These are phyloP conservation scores for Zaprionus taronus DNA, from an alignment of 1,140 invertebrate species.

Conservation along the genomic window DNA sequence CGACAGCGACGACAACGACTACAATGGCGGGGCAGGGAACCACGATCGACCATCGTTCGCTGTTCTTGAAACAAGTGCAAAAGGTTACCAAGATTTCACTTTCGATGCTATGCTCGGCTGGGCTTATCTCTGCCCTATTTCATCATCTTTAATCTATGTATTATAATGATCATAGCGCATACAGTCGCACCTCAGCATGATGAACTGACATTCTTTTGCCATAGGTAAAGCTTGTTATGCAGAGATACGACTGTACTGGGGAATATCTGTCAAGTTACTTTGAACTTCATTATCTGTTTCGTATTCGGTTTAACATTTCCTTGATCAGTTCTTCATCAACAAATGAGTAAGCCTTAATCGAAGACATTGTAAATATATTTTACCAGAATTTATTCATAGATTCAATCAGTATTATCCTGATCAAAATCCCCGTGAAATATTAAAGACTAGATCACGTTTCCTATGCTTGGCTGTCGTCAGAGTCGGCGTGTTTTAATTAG, in stretches of 20 bases:
- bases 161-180: not conserved
- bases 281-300: not conserved
- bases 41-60: constrained; percentile 30
- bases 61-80: constrained; percentile 49
- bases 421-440: not conserved
- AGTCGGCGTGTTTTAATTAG: not conserved
- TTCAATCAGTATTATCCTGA: not conserved
- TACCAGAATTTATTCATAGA: not conserved
- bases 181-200: not conserved
- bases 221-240: not conserved
- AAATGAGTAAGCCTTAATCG: not conserved
- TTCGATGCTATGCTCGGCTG: constrained; percentile 1
- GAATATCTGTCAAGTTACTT: not conserved
- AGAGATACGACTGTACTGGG: not conserved
- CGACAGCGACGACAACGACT: not conserved
- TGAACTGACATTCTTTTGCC: not conserved
- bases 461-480: not conserved
- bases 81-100: constrained; percentile 21
- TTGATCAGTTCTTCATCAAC: not conserved
- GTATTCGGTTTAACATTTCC: not conserved
- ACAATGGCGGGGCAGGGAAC: constrained; percentile 5
- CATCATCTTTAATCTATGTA: constrained; percentile 12
- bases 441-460: not conserved
- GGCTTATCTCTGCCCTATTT: constrained; percentile 8
- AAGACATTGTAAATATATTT: not conserved